A percentile compares a stretch with the other conserved stretches of the same genome.
Evolutionary conservation across 2,113 vertebrate species (phyloP).

Genomic region (Axis porcinus): DNA sequence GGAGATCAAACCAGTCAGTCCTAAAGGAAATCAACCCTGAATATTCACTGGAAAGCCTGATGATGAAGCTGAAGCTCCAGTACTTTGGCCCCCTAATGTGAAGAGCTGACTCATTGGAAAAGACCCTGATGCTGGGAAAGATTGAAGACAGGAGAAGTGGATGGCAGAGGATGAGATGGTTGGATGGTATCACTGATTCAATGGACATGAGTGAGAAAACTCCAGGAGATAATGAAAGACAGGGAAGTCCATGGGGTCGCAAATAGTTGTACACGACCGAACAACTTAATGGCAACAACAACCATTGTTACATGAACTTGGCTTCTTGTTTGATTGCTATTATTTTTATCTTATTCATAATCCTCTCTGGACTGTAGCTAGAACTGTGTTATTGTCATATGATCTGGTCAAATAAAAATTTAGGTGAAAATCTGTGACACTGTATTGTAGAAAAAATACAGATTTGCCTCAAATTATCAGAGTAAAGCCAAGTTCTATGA

Average conservation of each 20-base stretch:
- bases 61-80: neutral
- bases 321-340: neutral
- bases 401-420: neutral
- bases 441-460: neutral
- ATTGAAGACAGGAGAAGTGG: neutral
- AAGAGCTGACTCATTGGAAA: neutral
- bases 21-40: neutral
- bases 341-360: neutral
- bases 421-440: neutral
- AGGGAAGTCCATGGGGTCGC: accelerated
- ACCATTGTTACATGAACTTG: neutral
- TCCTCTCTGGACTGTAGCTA: neutral
- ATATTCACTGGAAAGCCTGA: neutral
- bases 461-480: neutral
- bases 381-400: neutral
- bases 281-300: neutral
- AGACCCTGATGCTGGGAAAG: neutral
- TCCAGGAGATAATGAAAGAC: neutral
- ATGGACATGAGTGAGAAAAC: neutral
- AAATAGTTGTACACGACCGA: neutral
- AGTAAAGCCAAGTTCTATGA: neutral
- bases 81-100: neutral
- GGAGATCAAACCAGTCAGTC: neutral
- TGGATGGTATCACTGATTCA: neutral
- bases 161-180: neutral